These are phyloP conservation scores for Vidua chalybeata DNA, from an alignment of 2,113 vertebrate species.

Conservation along the genomic window DNA sequence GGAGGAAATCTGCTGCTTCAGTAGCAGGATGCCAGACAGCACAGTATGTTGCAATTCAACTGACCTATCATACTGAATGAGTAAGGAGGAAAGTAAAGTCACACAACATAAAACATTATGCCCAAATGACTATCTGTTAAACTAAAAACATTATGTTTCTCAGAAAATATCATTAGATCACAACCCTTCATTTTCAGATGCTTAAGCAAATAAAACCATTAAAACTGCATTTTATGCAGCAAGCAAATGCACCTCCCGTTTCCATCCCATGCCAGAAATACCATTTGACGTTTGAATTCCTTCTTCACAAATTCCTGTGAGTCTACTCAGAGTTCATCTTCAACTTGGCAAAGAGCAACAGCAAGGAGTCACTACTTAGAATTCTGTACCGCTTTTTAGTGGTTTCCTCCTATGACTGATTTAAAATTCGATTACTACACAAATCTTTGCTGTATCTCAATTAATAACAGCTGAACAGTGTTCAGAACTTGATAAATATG, in stretches of 20 bases:
- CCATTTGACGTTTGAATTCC: background rate
- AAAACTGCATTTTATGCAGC: background rate
- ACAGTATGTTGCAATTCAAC: background rate
- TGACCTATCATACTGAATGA: constrained; percentile 36
- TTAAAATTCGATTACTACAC: background rate
- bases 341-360: background rate
- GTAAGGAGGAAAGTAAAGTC: background rate
- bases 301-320: background rate
- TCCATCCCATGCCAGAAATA: background rate
- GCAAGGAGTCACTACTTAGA: background rate
- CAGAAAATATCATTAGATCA: background rate
- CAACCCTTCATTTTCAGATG: background rate
- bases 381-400: background rate
- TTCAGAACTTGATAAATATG: background rate
- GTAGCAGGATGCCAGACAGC: background rate
- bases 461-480: background rate
- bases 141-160: background rate
- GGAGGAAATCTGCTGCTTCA: constrained; percentile 30
- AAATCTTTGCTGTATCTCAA: background rate
- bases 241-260: background rate
- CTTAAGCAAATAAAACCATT: background rate
- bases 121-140: background rate
- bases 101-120: background rate
- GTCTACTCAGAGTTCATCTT: background rate
- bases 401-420: background rate